A percentile compares a stretch with the other conserved stretches of the same genome.
These are phyloP conservation scores for Pampusana beccarii DNA, from an alignment of 2,113 vertebrate genomes.

Conservation along the genomic window DNA sequence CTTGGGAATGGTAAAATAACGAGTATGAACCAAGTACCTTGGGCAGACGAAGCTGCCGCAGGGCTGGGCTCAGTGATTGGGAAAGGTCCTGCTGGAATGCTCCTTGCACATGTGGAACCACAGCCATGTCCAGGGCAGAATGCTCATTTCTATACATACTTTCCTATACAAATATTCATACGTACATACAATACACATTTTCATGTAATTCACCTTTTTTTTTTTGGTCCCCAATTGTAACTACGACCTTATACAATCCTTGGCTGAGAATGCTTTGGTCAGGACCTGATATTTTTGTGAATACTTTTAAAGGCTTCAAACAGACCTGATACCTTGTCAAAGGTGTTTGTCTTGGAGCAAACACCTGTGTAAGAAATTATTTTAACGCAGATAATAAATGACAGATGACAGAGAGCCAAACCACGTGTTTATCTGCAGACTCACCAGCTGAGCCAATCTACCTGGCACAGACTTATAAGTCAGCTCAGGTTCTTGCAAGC, in stretches of 20 bases:
- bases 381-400: not conserved
- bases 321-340: not conserved
- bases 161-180: no score
- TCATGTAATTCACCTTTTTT: not conserved
- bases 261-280: not conserved
- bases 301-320: not conserved
- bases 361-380: not conserved
- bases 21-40: rapidly evolving
- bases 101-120: not conserved
- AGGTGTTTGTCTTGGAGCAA: not conserved
- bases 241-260: not conserved
- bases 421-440: not conserved
- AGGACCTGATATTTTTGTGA: not conserved
- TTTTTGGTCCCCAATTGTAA: not conserved
- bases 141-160: not conserved
- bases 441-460: not conserved
- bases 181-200: not conserved
- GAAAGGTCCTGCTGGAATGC: not conserved
- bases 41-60: not conserved
- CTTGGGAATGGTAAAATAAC: not conserved
- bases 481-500: not conserved
- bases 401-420: not conserved
- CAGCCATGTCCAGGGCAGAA: not conserved
- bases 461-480: not conserved
- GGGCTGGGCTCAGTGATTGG: not conserved